Base-by-base conservation (phyloP, 2,797 vertebrate species). In the Limosa lapponica region DNA sequence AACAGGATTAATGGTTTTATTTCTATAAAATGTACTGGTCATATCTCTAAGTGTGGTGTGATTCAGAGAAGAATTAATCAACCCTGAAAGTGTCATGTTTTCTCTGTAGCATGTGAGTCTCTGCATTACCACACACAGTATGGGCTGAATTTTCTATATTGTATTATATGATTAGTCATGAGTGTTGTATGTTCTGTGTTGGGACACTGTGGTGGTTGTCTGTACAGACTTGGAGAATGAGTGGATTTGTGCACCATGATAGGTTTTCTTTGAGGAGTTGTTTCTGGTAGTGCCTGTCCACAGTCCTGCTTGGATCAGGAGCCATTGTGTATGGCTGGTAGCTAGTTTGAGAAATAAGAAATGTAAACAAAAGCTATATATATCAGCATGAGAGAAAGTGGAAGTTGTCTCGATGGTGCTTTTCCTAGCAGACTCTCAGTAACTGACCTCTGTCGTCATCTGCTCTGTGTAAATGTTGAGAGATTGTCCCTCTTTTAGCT, bases 151-250 rank as follows among this genome's bases (percentile, higher is more conserved):
- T 86, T 72, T 66, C 46, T 13, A 30, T 22, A 24, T 46, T 1
- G 0, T 61, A 3, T 44, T 54, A 8, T 3, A 9, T 18, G 16
- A 1, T 34, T n/a, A 81, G 37, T 64, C 16, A 2, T 12, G 11
- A 72, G 20, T 0, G 0, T 4, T 58, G 17, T 64, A 4, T 44
- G 36, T 70, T 74, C 43, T 66, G 14, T 37, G 8, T 23, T 23
- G 28, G 37, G 52, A 34, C 27, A n/a, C 8, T 5, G 19, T 37
- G 37, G 51, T 73, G 10, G 15, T 32, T 73, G 27, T 69, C 66
- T 0, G 0, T 37, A 18, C 36, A 41, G 14, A 55, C 41, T 37
- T 36, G 55, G 34, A 48, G 3, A 4, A 30, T 34, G 32, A 57
- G 17, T 30, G 25, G 41, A 14, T 65, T 54, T 81, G 41, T 58